phyloP scores from a whole-genome alignment of 1,140 invertebrate genomes.

The Drosophila bipectinata region DNA sequence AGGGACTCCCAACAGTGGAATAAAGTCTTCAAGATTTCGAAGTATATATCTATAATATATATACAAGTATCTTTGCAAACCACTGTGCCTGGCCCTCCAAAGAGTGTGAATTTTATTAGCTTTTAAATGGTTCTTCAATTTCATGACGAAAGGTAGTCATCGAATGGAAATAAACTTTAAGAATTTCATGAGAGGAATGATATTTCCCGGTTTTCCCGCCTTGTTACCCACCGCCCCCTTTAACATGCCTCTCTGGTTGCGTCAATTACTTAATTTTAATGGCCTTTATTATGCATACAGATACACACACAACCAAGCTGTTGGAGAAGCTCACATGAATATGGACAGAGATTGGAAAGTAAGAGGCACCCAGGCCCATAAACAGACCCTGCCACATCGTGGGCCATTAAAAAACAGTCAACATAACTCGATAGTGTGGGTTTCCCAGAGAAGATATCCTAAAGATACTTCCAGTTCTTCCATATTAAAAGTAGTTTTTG shows the following conservation, averaged over 20 bases:
- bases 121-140: slow-evolving; percentile 63
- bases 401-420: slow-evolving; percentile 49
- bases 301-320: slow-evolving; percentile 6
- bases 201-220: slow-evolving; percentile 54
- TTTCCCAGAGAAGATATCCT: background rate
- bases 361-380: slow-evolving; percentile 48
- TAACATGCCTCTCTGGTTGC: slow-evolving; percentile 21
- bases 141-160: slow-evolving; percentile 43
- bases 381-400: slow-evolving; percentile 39
- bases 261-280: slow-evolving; percentile 74
- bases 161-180: slow-evolving; percentile 9
- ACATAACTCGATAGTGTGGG: slow-evolving; percentile 8
- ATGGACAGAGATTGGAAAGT: slow-evolving; percentile 56
- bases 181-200: background rate
- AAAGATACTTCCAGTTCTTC: background rate
- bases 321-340: slow-evolving; percentile 31
- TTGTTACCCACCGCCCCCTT: too few species aligned
- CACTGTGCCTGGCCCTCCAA: slow-evolving; percentile 21
- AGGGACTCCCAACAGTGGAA: slow-evolving; percentile 17
- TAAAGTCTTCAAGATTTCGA: background rate
- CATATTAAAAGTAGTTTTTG: background rate
- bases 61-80: background rate
- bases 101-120: slow-evolving; percentile 61
- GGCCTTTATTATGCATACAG: slow-evolving; percentile 62
- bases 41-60: too few species aligned